phyloP scores from a whole-genome alignment of 2,797 vertebrate genomes.

The Poecilia picta region DNA sequence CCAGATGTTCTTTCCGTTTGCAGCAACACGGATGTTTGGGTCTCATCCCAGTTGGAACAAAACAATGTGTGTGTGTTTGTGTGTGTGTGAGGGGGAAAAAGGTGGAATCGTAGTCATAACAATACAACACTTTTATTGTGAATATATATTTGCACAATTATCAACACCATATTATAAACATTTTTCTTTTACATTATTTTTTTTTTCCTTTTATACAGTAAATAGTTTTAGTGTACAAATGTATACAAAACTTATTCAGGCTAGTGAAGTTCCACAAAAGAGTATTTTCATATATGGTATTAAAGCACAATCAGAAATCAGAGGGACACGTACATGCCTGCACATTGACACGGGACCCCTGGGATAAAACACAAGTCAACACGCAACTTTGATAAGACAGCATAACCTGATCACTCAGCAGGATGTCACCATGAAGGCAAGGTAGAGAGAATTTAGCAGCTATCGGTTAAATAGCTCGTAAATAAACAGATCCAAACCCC shows the following conservation, averaged over 20 bases:
- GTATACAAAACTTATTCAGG: constrained; percentile 96
- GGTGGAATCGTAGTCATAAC: constrained; percentile 73
- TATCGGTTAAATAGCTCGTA: background rate
- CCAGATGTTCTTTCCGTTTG: constrained; percentile 11
- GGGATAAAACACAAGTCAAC: constrained; percentile 81
- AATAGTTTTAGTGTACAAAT: constrained; percentile 98
- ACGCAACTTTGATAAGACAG: constrained; percentile 85
- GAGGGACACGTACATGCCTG: constrained; percentile 79
- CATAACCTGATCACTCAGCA: constrained; percentile 75
- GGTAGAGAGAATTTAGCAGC: constrained; percentile 56
- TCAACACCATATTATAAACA: constrained; percentile 97
- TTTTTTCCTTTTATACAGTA: constrained; percentile 79
- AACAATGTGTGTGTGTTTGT: constrained; percentile 18
- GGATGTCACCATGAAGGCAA: constrained; percentile 52
- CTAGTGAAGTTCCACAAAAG: constrained; percentile 96
- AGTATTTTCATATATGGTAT: constrained; percentile 83
- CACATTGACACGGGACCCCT: constrained; percentile 77
- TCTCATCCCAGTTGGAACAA: constrained; percentile 19
- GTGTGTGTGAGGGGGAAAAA: constrained; percentile 8
- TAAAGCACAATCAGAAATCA: constrained; percentile 90
- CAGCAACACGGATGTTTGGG: constrained; percentile 45
- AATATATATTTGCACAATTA: constrained; percentile 98
- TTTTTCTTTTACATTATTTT: constrained; percentile 79
- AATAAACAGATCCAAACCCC: background rate
- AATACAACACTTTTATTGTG: constrained; percentile 99